phyloP scores from a whole-genome alignment of 2,113 vertebrate species.

The Nannobrachium achirus region DNA sequence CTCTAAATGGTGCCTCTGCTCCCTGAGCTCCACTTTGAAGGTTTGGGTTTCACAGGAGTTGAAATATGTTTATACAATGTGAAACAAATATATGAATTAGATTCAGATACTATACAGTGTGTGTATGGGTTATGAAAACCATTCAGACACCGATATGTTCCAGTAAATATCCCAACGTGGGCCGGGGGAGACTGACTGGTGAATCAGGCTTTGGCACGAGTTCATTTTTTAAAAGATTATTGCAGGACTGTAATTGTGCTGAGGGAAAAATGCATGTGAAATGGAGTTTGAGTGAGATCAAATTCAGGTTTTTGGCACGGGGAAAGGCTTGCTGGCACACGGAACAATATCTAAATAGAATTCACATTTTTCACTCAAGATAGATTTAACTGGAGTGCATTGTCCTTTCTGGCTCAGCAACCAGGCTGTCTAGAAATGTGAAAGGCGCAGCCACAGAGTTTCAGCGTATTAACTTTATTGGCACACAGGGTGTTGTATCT shows the following conservation, averaged over 20 bases:
- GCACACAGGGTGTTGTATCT: slow-evolving; percentile 70
- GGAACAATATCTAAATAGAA: slow-evolving; percentile 73
- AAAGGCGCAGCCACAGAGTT: slow-evolving; percentile 65
- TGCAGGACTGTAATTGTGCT: slow-evolving; percentile 58
- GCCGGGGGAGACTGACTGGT: slow-evolving; percentile 43
- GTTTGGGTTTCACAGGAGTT: slow-evolving; percentile 57
- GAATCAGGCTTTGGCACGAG: slow-evolving; percentile 56
- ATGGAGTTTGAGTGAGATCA: slow-evolving; percentile 56
- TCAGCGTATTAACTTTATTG: slow-evolving; percentile 61
- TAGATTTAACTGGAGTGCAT: slow-evolving; percentile 71
- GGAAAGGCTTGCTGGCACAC: slow-evolving; percentile 67
- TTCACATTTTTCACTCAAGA: slow-evolving; percentile 71
- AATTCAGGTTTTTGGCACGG: slow-evolving; percentile 69
- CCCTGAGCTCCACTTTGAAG: slow-evolving; percentile 39
- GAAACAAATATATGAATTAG: slow-evolving; percentile 60
- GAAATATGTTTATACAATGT: slow-evolving; percentile 56
- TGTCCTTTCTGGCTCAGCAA: slow-evolving; percentile 71
- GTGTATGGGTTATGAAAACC: slow-evolving; percentile 57
- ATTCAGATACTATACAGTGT: slow-evolving; percentile 52
- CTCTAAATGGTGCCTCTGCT: slow-evolving; percentile 46
- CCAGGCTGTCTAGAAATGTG: slow-evolving; percentile 63
- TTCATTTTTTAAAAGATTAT: slow-evolving; percentile 55
- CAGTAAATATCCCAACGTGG: slow-evolving; percentile 55
- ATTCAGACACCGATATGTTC: slow-evolving; percentile 55
- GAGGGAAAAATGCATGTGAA: slow-evolving; percentile 56